Evolutionary conservation across 2,888 invertebrate genomes (phyloP).

Genomic region (Melieria crassipennis): DNA sequence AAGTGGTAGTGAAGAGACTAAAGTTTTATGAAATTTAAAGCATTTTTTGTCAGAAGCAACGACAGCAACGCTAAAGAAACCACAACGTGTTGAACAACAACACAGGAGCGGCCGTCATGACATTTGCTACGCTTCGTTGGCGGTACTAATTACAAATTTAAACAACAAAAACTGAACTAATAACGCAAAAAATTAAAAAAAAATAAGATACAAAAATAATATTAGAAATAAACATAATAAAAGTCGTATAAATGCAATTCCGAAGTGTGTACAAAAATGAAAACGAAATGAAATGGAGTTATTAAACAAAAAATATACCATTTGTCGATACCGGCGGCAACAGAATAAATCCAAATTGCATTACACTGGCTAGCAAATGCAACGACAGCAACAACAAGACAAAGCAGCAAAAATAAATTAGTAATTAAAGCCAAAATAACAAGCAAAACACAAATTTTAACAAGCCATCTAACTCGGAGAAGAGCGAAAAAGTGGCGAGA

Average conservation of each 20-base stretch:
- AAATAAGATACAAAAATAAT: neutral
- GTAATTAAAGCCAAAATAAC: neutral
- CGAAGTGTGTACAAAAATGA: no score
- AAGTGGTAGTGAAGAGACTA: neutral
- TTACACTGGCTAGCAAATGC: neutral
- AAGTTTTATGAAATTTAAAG: neutral
- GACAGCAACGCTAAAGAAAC: neutral
- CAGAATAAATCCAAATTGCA: neutral
- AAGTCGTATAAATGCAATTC: neutral
- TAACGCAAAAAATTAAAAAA: neutral
- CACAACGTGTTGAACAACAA: neutral
- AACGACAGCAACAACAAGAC: neutral
- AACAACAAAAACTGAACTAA: neutral
- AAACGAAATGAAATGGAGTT: no score
- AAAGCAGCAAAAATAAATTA: neutral
- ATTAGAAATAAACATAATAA: neutral
- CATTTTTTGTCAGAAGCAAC: neutral
- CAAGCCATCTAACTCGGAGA: neutral
- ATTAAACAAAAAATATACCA: neutral
- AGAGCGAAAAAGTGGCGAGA: neutral
- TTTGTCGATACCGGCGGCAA: neutral
- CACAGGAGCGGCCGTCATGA: neutral
- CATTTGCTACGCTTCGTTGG: slow-evolving; percentile 1
- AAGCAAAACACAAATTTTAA: neutral
- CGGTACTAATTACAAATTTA: neutral